Evolutionary conservation across 2,888 invertebrate species (phyloP).

Genomic region (Stegana nigrithorax): DNA sequence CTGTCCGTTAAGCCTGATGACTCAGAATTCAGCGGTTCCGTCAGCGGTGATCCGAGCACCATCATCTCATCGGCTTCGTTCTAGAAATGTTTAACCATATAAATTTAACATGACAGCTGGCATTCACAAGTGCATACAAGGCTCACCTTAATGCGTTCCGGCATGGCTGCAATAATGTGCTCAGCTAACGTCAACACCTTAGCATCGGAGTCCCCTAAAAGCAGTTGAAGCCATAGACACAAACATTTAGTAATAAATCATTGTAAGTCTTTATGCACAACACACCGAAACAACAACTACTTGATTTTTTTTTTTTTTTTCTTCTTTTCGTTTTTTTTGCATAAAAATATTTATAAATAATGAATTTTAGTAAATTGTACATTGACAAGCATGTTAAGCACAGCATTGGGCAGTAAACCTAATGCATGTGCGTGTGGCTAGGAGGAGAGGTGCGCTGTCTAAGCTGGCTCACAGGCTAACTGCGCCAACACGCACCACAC

Average conservation of each 20-base stretch:
- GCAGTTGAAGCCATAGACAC: no score
- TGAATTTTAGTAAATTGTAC: conserved; percentile 28
- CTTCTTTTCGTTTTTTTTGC: conserved; percentile 7
- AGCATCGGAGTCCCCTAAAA: conserved; percentile 91
- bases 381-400: conserved; percentile 39
- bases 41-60: conserved; percentile 72
- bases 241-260: conserved; percentile 19
- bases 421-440: no score
- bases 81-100: conserved; percentile 65
- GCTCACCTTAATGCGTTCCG: conserved; percentile 92
- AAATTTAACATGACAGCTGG: neutral
- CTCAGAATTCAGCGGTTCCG: conserved; percentile 68
- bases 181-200: conserved; percentile 93
- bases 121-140: neutral
- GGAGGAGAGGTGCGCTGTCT: neutral
- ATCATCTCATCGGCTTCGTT: conserved; percentile 82
- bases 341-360: neutral
- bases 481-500: conserved; percentile 16
- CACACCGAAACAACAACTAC: conserved; percentile 5
- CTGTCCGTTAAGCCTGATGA: conserved; percentile 73
- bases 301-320: neutral
- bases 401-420: no score
- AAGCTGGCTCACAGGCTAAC: neutral
- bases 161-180: conserved; percentile 98
- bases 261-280: neutral